phyloP scores from a whole-genome alignment of 2,113 vertebrate species.

The Panthera uncia region DNA sequence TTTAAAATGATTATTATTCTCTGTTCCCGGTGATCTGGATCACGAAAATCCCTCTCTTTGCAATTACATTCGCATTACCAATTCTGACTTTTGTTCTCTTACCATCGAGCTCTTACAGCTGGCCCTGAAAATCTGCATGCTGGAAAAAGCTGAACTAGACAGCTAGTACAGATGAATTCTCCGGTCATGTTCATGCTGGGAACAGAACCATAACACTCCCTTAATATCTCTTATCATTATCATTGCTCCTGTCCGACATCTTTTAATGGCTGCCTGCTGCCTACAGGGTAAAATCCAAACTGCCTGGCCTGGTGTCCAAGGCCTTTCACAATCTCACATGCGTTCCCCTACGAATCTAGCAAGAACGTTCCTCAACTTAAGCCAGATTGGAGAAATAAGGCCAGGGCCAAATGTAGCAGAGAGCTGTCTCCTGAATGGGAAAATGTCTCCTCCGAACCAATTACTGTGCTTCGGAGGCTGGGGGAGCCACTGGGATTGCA shows the following conservation, averaged over 20 bases:
- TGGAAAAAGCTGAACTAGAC: constrained; percentile 73
- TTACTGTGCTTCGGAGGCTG: background rate
- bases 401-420: constrained; percentile 35
- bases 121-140: constrained; percentile 80
- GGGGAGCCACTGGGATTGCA: background rate
- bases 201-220: constrained; percentile 54
- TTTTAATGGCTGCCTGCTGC: constrained; percentile 68
- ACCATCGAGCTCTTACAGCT: constrained; percentile 80
- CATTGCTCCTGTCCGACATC: constrained; percentile 60
- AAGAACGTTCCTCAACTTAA: background rate
- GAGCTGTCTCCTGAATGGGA: constrained; percentile 49
- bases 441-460: constrained; percentile 10
- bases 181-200: constrained; percentile 57
- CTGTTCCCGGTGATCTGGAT: constrained; percentile 61
- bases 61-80: constrained; percentile 77
- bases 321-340: constrained; percentile 35
- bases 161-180: constrained; percentile 63
- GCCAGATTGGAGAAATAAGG: constrained; percentile 33
- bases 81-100: constrained; percentile 82
- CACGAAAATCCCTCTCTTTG: constrained; percentile 75
- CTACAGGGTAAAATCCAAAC: constrained; percentile 61
- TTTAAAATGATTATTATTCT: constrained; percentile 81
- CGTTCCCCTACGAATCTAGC: background rate
- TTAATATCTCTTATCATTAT: constrained; percentile 73
- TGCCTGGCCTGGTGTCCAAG: constrained; percentile 48